These are phyloP conservation scores for Microctonus hyperodae DNA, from an alignment of 2,888 invertebrate species.

Conservation along the genomic window DNA sequence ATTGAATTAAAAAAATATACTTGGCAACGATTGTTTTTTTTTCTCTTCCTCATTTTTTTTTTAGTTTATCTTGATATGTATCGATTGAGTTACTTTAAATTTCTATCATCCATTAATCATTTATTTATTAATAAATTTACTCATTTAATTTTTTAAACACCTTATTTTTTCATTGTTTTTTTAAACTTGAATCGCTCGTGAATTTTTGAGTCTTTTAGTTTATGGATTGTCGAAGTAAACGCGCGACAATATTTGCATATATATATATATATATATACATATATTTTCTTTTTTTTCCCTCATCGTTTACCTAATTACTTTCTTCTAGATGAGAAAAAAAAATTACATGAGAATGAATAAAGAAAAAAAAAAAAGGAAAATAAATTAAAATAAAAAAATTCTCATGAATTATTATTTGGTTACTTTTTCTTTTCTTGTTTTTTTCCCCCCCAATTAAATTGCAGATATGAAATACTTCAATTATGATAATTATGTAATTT, in stretches of 20 bases:
- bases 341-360: constrained; percentile 5
- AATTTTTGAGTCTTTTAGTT: constrained; percentile 3
- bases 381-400: neutral
- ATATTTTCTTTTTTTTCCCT: neutral
- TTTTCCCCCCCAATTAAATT: neutral
- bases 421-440: neutral
- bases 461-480: neutral
- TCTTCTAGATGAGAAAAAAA: constrained; percentile 16
- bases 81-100: constrained; percentile 44
- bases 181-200: neutral
- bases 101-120: constrained; percentile 39
- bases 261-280: constrained; percentile 10
- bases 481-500: neutral
- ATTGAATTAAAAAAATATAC: constrained; percentile 32
- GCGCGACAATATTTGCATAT: constrained; percentile 1
- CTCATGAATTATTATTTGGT: neutral
- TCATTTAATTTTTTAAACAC: constrained; percentile 1
- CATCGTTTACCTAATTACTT: constrained; percentile 18
- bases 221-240: constrained; percentile 22
- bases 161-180: neutral
- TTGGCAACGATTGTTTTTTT: constrained; percentile 38
- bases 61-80: constrained; percentile 40
- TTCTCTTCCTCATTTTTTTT: constrained; percentile 12
- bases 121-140: neutral
- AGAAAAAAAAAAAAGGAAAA: neutral